Percentiles rank a stretch among this genome's conserved stretches.
These are phyloP conservation scores for Phaethon lepturus DNA, from an alignment of 2,113 vertebrate genomes.

Conservation along the genomic window DNA sequence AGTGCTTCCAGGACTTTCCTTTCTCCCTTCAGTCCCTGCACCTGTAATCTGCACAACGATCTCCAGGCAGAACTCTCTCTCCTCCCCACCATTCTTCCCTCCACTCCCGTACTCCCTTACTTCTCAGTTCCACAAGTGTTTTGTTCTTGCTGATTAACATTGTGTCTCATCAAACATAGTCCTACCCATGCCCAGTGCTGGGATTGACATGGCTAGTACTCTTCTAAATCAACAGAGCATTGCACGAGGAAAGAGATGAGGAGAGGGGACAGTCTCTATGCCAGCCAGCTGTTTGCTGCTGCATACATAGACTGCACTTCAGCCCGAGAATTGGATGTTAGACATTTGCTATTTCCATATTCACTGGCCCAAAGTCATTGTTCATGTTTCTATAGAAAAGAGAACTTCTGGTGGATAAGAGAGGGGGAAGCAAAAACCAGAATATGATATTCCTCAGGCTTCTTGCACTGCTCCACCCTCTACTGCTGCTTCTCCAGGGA, in stretches of 20 bases:
- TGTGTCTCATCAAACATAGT: background rate
- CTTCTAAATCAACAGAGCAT: background rate
- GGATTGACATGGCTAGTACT: background rate
- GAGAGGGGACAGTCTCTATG: background rate
- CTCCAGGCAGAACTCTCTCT: background rate
- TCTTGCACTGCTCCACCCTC: background rate
- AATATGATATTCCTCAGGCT: background rate
- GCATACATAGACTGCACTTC: background rate
- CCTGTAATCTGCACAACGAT: background rate
- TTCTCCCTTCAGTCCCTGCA: background rate
- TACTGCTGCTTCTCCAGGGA: background rate
- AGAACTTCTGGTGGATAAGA: background rate
- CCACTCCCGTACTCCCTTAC: fast-evolving
- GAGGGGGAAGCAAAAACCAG: background rate
- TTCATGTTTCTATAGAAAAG: background rate
- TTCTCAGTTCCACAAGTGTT: background rate
- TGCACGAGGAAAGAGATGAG: background rate
- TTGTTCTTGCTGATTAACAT: background rate
- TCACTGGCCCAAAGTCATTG: background rate
- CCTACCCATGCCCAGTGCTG: background rate
- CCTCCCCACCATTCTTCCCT: background rate
- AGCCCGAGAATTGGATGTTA: background rate
- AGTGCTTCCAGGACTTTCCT: background rate
- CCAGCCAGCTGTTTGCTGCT: background rate
- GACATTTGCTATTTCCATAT: background rate